Conservation (phyloP, 1,140 invertebrate species). For the Hylyphantes graminicola region DNA sequence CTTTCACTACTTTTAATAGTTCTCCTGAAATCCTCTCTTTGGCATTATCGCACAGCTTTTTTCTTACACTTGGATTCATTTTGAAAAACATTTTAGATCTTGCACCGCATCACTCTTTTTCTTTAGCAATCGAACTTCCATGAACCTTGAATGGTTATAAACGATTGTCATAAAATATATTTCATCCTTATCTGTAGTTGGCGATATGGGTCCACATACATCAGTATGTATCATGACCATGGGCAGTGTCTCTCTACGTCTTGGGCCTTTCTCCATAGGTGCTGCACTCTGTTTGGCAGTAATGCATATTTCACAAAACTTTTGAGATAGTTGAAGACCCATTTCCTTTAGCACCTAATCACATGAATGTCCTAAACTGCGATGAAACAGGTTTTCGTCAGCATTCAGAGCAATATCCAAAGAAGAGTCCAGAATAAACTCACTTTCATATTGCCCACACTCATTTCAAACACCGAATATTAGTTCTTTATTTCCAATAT, state of each 20-base stretch:
- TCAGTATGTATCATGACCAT: conserved; percentile 17
- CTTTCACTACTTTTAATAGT: not conserved
- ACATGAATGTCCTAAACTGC: conserved; percentile 13
- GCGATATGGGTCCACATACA: conserved; percentile 16
- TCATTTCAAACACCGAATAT: not conserved
- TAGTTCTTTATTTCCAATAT: not conserved
- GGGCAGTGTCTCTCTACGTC: not conserved
- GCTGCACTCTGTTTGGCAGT: conserved; percentile 1
- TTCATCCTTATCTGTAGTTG: not conserved
- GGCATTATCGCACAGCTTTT: conserved; percentile 18
- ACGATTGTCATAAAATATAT: conserved; percentile 61
- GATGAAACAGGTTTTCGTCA: not conserved
- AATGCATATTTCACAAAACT: conserved; percentile 24
- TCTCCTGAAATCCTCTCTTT: conserved; percentile 22
- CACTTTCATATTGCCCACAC: not conserved
- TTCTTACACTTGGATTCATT: not conserved
- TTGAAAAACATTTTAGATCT: conserved; percentile 3
- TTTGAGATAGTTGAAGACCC: not conserved
- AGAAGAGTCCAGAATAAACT: not conserved
- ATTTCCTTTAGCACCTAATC: conserved; percentile 2
- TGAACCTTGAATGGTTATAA: conserved; percentile 56
- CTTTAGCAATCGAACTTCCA: conserved; percentile 44
- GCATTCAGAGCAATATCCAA: not conserved
- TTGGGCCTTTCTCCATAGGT: not conserved
- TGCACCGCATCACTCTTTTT: conserved; percentile 34